phyloP scores from a whole-genome alignment of 2,113 vertebrate genomes.

The Coptodon bakossiorum region DNA sequence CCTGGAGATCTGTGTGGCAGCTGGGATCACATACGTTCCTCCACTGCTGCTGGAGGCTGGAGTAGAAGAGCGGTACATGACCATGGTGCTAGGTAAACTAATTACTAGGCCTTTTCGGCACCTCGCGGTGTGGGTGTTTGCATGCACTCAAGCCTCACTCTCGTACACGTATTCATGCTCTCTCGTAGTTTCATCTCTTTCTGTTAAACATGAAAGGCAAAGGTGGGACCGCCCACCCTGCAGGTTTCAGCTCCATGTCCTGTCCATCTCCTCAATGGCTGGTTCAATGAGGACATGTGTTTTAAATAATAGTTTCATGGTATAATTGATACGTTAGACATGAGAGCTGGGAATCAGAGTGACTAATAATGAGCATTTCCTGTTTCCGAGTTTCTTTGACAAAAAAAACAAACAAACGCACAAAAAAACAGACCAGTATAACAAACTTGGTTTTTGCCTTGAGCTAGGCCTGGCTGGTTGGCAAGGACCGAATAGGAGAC shows the following conservation, averaged over 20 bases:
- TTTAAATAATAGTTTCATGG: not conserved
- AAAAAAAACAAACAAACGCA: not conserved
- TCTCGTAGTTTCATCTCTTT: not conserved
- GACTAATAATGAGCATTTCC: not conserved
- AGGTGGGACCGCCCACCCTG: not conserved
- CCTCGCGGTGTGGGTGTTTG: not conserved
- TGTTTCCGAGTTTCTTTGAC: not conserved
- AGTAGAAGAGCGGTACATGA: slow-evolving; percentile 78
- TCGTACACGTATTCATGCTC: not conserved
- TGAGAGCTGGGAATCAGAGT: not conserved
- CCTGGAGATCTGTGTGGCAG: slow-evolving; percentile 80
- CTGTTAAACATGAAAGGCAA: not conserved
- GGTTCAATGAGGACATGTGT: not conserved
- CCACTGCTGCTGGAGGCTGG: slow-evolving; percentile 76
- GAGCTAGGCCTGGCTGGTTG: not conserved
- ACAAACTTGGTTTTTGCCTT: not conserved
- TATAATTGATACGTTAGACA: not conserved
- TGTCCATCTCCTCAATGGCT: not conserved
- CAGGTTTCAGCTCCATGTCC: not conserved
- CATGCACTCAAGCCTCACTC: not conserved
- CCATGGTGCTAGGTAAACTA: slow-evolving; percentile 77
- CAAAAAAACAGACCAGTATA: accelerated
- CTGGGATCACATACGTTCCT: slow-evolving; percentile 77
- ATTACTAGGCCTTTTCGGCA: not conserved
- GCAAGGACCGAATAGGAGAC: not conserved